A percentile compares a stretch with the other conserved stretches of the same genome.
phyloP scores from a whole-genome alignment of 2,797 vertebrate genomes.

The Girardinus metallicus region DNA sequence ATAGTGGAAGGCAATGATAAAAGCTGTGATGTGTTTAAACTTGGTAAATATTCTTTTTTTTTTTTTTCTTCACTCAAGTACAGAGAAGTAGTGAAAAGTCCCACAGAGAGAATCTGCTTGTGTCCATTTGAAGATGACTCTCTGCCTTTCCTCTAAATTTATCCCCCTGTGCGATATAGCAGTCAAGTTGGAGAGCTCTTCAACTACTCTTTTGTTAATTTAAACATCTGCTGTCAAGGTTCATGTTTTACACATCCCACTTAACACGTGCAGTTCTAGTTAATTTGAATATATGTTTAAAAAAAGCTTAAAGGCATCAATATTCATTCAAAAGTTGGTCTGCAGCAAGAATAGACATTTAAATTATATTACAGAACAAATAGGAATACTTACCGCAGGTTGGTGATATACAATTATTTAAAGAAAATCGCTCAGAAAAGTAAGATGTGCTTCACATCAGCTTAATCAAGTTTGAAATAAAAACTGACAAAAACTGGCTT shows the following conservation, averaged over 20 bases:
- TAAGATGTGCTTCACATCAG: neutral
- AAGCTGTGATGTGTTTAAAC: conserved; percentile 72
- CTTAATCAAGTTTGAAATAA: neutral
- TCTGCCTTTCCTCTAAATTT: conserved; percentile 61
- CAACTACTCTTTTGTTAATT: conserved; percentile 78
- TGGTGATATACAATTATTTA: neutral
- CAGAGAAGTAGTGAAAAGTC: conserved; percentile 65
- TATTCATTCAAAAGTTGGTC: conserved; percentile 68
- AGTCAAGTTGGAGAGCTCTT: conserved; percentile 64
- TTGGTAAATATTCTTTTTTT: conserved; percentile 63
- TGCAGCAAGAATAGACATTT: conserved; percentile 17
- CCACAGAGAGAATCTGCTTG: conserved; percentile 60
- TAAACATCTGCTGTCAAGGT: conserved; percentile 66
- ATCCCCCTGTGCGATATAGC: conserved; percentile 43
- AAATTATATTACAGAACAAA: neutral
- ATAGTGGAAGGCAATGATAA: conserved; percentile 58
- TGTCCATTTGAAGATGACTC: conserved; percentile 67
- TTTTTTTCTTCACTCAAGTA: conserved; percentile 37
- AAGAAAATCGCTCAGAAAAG: neutral
- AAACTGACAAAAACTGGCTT: neutral
- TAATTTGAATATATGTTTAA: conserved; percentile 74
- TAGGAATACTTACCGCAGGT: neutral
- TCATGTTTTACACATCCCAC: conserved; percentile 70
- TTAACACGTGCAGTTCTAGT: conserved; percentile 61
- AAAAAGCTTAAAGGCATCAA: conserved; percentile 60